Evolutionary conservation across 2,797 vertebrate species (phyloP).

Genomic region (Enteromius anoplus): DNA sequence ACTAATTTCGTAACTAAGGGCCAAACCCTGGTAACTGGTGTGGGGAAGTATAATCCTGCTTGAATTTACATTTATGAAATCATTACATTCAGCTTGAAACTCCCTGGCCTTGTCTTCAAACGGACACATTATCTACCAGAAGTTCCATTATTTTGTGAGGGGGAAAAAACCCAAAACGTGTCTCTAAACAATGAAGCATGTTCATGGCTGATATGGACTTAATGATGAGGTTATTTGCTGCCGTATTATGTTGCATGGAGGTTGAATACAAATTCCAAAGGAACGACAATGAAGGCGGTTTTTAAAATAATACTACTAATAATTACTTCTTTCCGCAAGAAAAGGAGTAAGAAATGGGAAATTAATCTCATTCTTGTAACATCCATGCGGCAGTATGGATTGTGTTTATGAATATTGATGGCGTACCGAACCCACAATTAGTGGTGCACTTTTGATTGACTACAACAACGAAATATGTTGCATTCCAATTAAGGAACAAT

Average conservation of each 20-base stretch:
- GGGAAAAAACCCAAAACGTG: not conserved
- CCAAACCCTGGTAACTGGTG: slow-evolving; percentile 61
- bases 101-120: slow-evolving; percentile 41
- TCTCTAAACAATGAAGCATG: slow-evolving; percentile 53
- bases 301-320: slow-evolving; percentile 50
- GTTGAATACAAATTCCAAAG: slow-evolving; percentile 53
- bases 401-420: slow-evolving; percentile 23
- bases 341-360: slow-evolving; percentile 20
- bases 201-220: slow-evolving; percentile 51
- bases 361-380: slow-evolving; percentile 22
- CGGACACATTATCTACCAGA: slow-evolving; percentile 10
- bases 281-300: slow-evolving; percentile 44
- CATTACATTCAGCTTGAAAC: slow-evolving; percentile 42
- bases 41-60: slow-evolving; percentile 66
- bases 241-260: slow-evolving; percentile 29
- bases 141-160: slow-evolving; percentile 35
- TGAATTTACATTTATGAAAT: slow-evolving; percentile 59
- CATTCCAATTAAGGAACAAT: slow-evolving; percentile 40
- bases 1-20: slow-evolving; percentile 53
- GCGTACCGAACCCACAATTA: slow-evolving; percentile 7
- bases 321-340: slow-evolving; percentile 47
- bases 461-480: slow-evolving; percentile 36
- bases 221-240: slow-evolving; percentile 55
- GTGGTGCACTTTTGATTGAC: slow-evolving; percentile 5
- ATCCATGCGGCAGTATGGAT: not conserved